Percentiles rank a stretch among this genome's conserved stretches.
These are phyloP conservation scores for Pipistrellus kuhlii DNA, from an alignment of 2,797 vertebrate genomes.

Conservation along the genomic window DNA sequence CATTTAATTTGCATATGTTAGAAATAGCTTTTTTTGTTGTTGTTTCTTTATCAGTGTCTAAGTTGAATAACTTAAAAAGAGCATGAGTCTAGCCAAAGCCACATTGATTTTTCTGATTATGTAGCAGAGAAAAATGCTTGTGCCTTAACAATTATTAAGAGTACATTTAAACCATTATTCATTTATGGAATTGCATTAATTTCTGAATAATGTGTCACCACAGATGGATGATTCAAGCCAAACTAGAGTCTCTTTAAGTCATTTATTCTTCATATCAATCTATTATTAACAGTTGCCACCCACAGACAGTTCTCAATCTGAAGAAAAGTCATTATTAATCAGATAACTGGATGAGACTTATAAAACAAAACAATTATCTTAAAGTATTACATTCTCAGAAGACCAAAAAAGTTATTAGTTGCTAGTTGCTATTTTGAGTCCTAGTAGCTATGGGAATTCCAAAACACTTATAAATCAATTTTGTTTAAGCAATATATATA, in stretches of 20 bases:
- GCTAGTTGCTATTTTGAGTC: neutral
- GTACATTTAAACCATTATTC: constrained; percentile 86
- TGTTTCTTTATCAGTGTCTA: constrained; percentile 60
- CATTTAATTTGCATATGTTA: constrained; percentile 54
- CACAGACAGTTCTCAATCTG: constrained; percentile 72
- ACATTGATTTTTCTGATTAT: constrained; percentile 81
- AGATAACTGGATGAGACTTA: constrained; percentile 77
- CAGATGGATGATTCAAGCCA: constrained; percentile 81
- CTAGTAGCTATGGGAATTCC: neutral
- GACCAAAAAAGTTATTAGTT: neutral
- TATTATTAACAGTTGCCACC: constrained; percentile 80
- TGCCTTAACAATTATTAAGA: constrained; percentile 82
- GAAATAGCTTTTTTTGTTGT: neutral
- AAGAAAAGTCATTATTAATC: constrained; percentile 72
- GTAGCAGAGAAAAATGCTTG: constrained; percentile 72
- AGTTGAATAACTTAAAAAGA: constrained; percentile 75
- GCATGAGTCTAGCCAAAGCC: constrained; percentile 67
- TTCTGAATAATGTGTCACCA: constrained; percentile 81
- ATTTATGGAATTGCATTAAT: constrained; percentile 85
- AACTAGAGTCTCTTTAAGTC: constrained; percentile 82
- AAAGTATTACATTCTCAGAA: constrained; percentile 60
- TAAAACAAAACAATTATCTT: constrained; percentile 78
- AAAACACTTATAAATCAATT: neutral
- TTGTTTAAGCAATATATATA: neutral
- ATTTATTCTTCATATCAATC: constrained; percentile 81